Base-by-base conservation (phyloP, 2,113 vertebrate genomes). In the Pogonocichla stellata region DNA sequence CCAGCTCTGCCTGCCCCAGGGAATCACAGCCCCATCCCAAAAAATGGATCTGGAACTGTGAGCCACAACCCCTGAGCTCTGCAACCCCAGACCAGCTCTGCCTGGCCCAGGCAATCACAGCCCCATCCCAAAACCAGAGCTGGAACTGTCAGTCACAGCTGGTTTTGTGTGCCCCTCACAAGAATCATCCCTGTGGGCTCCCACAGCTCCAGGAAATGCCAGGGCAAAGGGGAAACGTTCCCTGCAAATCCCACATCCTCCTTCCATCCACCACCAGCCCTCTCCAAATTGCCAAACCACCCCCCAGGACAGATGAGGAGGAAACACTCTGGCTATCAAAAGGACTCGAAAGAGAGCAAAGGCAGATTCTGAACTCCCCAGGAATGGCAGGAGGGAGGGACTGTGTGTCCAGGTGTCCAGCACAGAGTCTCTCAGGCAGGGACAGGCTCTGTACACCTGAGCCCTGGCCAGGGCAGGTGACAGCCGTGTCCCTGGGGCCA, bases 371-470 rank as follows among this genome's bases (percentile, higher is more conserved):
- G 11, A 74, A 50, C 22, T 20, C 10, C 36, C 86, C 82, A 58
- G 8, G 50, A 48, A 42, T 0, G 12, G 26, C 2, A 79, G 56
- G 61, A 66, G 54, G 43, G 57, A 50, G 43, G 31, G 79, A 26
- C 1, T 12, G 11, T 12, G 26, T 26, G 62, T 9, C 42, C 71
- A 20, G 5, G 23, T 40, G 38, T 12, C 38, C 38, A 40, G 38
- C 38, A 40, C 11, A 40, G 38, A 40, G 38, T 4, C 60, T 11
- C 67, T 6, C 1, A 4, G 42, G 43, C 23, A 48, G 56, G 36
- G 38, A 6, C 4, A 38, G 38, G 14, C 8, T 2, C 56, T 1
- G 47, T 9, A 0, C 14, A 28, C 0, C 42, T 20, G 48, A 29
- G 22, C 23, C 22, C 66, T 33, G 53, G 26, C 48, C 26, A 28